Evolutionary conservation across 2,113 vertebrate genomes (phyloP).

Genomic region (Mormyrus lacerda): DNA sequence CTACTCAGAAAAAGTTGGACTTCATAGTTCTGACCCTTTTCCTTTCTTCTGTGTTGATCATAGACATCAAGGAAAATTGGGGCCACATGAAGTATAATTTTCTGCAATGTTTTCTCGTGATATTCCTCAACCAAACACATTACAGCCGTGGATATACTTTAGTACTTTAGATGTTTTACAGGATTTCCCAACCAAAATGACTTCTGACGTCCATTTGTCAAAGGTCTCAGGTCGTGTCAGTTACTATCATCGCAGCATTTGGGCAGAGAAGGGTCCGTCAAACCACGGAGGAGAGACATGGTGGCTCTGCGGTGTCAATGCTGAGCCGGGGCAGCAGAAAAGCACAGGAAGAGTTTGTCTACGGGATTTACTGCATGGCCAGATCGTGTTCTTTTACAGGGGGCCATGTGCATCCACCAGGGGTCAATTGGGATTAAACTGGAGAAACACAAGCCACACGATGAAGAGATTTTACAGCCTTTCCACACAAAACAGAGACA

Average conservation of each 20-base stretch:
- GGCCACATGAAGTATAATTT: neutral
- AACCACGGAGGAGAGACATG: neutral
- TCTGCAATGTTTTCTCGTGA: neutral
- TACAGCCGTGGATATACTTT: neutral
- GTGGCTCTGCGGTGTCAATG: neutral
- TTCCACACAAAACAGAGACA: neutral
- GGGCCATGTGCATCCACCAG: neutral
- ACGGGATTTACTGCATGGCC: neutral
- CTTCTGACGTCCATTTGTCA: neutral
- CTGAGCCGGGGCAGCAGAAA: neutral
- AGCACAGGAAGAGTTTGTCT: neutral
- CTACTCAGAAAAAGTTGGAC: neutral
- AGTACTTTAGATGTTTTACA: neutral
- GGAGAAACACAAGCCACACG: neutral
- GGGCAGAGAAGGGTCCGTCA: neutral
- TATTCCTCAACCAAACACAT: neutral
- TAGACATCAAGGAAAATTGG: neutral
- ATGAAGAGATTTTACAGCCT: neutral
- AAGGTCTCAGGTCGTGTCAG: neutral
- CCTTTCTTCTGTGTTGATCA: neutral
- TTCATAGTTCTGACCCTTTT: neutral
- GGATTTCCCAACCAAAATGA: neutral
- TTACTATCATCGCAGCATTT: neutral
- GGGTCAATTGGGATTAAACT: conserved; percentile 7
- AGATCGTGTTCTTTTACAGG: neutral